phyloP scores from a whole-genome alignment of 1,140 invertebrate species.

The Drosophila malerkotliana region DNA sequence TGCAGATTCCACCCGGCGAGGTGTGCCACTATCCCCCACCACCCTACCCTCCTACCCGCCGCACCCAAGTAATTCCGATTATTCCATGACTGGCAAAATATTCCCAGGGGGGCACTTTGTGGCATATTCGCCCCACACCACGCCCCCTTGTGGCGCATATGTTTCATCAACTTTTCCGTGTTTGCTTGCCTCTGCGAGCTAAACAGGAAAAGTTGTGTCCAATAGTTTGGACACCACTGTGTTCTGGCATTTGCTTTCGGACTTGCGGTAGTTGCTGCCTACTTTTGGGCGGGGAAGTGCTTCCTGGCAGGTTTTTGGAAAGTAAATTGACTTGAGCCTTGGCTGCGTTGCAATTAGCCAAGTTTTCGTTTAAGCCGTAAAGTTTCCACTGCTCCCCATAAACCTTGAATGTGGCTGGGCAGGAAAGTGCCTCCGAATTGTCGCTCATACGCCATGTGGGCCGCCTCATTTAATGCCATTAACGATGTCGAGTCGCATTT shows the following conservation, averaged over 20 bases:
- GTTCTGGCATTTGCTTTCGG: neutral
- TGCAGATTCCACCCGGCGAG: constrained; percentile 5
- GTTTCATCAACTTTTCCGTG: neutral
- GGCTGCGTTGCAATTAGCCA: constrained; percentile 34
- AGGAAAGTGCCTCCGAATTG: constrained; percentile 11
- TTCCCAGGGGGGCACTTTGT: constrained; percentile 29
- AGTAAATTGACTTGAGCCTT: constrained; percentile 34
- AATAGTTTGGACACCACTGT: constrained; percentile 28
- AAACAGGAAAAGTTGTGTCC: neutral
- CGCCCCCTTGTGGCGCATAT: constrained; percentile 10
- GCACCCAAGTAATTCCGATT: constrained; percentile 13
- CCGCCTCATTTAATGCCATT: constrained; percentile 31
- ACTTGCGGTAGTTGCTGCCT: constrained; percentile 5
- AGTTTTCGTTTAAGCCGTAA: constrained; percentile 5
- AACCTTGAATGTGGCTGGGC: constrained; percentile 5
- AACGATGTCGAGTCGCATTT: constrained; percentile 20
- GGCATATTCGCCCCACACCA: constrained; percentile 1
- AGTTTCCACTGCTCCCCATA: constrained; percentile 1
- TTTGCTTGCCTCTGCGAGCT: neutral
- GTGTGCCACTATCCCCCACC: constrained; percentile 4
- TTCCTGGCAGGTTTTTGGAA: neutral
- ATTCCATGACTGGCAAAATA: constrained; percentile 13
- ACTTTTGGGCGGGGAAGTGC: constrained; percentile 17
- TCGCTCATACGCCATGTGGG: constrained; percentile 29
- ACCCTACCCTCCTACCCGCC: neutral